phyloP scores from a whole-genome alignment of 1,140 invertebrate species.

The Homarus americanus region DNA sequence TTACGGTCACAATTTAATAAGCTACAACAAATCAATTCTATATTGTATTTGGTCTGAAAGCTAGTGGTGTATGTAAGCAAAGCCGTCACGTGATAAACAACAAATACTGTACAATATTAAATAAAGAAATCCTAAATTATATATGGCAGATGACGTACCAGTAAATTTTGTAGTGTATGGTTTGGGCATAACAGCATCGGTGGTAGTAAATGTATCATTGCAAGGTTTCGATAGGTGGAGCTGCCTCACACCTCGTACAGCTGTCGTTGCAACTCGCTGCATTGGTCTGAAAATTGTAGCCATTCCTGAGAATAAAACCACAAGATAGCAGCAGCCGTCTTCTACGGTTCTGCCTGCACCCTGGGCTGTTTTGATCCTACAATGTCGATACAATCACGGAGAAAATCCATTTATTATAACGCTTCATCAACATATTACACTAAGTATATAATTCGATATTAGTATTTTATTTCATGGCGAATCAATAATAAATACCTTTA shows the following conservation, averaged over 20 bases:
- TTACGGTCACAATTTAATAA: too few relatives aligned
- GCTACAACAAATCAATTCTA: too few relatives aligned
- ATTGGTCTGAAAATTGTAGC: conserved; percentile 21
- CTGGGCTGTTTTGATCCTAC: background rate
- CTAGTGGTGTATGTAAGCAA: too few relatives aligned
- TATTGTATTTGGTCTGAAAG: too few relatives aligned
- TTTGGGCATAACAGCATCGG: conserved; percentile 69
- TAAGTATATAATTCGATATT: too few relatives aligned
- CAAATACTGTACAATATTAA: too few relatives aligned
- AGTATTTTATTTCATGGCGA: too few relatives aligned
- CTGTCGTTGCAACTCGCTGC: conserved; percentile 15
- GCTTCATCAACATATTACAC: background rate
- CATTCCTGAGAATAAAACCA: background rate
- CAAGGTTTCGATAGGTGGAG: conserved; percentile 16
- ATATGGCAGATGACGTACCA: conserved; percentile 36
- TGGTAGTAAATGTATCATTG: conserved; percentile 53
- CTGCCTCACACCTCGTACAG: conserved; percentile 17
- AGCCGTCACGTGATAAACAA: too few relatives aligned
- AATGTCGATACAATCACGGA: background rate
- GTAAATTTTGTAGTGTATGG: conserved; percentile 56
- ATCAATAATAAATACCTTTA: too few relatives aligned
- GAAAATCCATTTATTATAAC: background rate
- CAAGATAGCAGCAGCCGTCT: background rate
- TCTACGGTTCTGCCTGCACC: too few relatives aligned
- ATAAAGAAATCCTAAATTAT: too few relatives aligned